Percentiles rank a stretch among this genome's conserved stretches.
These are phyloP conservation scores for Drosophila anomelani DNA, from an alignment of 2,888 invertebrate species.

Conservation along the genomic window DNA sequence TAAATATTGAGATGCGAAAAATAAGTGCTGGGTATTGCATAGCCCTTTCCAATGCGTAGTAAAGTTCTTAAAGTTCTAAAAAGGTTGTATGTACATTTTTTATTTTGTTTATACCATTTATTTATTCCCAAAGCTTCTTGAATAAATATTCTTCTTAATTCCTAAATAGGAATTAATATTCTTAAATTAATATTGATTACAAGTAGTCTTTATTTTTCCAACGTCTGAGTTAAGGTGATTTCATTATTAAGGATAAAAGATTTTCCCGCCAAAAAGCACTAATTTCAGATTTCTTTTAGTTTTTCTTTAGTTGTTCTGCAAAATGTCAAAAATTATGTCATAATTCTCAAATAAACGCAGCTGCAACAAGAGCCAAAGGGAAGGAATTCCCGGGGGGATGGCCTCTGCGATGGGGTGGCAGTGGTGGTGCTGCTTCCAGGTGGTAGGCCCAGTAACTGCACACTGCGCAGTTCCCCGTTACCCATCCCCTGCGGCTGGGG, in stretches of 20 bases:
- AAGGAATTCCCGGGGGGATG: conserved; percentile 6
- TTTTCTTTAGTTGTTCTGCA: conserved; percentile 28
- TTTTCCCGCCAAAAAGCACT: not conserved
- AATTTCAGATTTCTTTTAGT: not conserved
- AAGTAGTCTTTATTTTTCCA: not conserved
- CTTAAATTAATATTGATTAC: not conserved
- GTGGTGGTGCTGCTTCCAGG: conserved; percentile 30
- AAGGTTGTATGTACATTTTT: too few species aligned
- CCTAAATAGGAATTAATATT: not conserved
- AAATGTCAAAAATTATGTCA: conserved; percentile 67
- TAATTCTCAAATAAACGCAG: conserved; percentile 37
- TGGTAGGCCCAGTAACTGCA: conserved; percentile 49
- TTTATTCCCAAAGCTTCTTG: not conserved
- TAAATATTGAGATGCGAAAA: too few species aligned
- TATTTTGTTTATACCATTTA: not conserved
- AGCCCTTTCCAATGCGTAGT: not conserved
- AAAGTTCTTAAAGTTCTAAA: not conserved
- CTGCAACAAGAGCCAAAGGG: conserved; percentile 2
- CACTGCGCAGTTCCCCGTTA: conserved; percentile 47
- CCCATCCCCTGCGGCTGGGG: conserved; percentile 27
- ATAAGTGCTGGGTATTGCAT: not conserved
- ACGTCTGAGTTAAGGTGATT: not conserved
- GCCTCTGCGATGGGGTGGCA: conserved; percentile 1
- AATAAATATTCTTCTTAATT: not conserved
- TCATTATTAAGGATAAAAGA: not conserved